Evolutionary conservation across 2,888 invertebrate species (phyloP).

Genomic region (Anarsia innoxiella): DNA sequence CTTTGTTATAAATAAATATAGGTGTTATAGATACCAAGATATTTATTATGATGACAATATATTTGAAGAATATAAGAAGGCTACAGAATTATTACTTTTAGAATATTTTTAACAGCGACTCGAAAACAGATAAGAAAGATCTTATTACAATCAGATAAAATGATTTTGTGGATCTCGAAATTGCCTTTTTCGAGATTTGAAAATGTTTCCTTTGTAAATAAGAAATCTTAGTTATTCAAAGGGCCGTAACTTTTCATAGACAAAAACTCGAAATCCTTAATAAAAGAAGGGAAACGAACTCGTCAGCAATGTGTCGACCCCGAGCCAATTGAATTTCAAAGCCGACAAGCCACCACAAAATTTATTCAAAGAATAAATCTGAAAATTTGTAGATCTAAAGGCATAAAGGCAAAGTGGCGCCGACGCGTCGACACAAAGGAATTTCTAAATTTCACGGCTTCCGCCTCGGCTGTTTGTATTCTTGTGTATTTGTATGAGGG

Average conservation of each 20-base stretch:
- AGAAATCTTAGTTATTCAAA: slow-evolving; percentile 28
- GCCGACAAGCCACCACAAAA: slow-evolving; percentile 71
- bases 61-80: too few relatives aligned
- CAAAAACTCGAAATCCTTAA: slow-evolving; percentile 42
- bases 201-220: slow-evolving; percentile 18
- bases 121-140: too few relatives aligned
- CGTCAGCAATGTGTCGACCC: slow-evolving; percentile 69
- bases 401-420: slow-evolving; percentile 67
- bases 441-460: slow-evolving; percentile 75
- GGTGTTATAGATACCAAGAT: too few relatives aligned
- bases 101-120: too few relatives aligned
- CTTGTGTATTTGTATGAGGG: slow-evolving; percentile 49
- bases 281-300: slow-evolving; percentile 52
- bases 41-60: too few relatives aligned
- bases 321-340: slow-evolving; percentile 74
- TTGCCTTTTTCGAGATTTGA: too few relatives aligned
- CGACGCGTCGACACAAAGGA: slow-evolving; percentile 70
- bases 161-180: too few relatives aligned
- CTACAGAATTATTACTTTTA: not conserved
- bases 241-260: slow-evolving; percentile 30
- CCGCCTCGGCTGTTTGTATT: slow-evolving; percentile 69
- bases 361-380: slow-evolving; percentile 76
- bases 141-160: too few relatives aligned
- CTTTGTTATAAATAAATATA: too few relatives aligned
- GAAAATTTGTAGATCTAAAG: slow-evolving; percentile 74